These are phyloP conservation scores for Habroteleia sp. DNA, from an alignment of 2,888 invertebrate genomes.

Conservation along the genomic window DNA sequence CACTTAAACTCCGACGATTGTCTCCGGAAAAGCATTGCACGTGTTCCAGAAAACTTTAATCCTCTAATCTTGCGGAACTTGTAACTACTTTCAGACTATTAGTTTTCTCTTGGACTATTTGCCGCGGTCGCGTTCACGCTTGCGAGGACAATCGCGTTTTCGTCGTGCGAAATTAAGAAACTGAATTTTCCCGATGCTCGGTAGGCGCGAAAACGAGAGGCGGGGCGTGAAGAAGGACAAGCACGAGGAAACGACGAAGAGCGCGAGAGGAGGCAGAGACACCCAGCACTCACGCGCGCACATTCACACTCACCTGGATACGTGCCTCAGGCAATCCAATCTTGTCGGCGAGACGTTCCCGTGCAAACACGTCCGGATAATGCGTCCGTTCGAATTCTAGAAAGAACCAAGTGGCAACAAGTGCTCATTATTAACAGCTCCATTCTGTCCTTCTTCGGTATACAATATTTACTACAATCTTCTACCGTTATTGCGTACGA, in stretches of 20 bases:
- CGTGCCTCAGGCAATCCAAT: conserved; percentile 99
- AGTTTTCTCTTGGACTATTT: conserved; percentile 43
- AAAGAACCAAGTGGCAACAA: conserved; percentile 79
- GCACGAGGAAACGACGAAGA: conserved; percentile 66
- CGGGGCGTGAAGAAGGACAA: conserved; percentile 54
- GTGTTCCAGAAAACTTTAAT: conserved; percentile 50
- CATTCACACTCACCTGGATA: conserved; percentile 95
- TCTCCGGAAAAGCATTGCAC: conserved; percentile 19
- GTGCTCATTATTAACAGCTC: conserved; percentile 70
- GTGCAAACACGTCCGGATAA: conserved; percentile 98
- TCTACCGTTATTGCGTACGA: neutral
- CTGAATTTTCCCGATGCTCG: conserved; percentile 5
- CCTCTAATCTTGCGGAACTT: conserved; percentile 56
- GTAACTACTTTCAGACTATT: conserved; percentile 55
- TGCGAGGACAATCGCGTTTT: neutral
- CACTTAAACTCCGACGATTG: conserved; percentile 41
- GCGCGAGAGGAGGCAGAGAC: conserved; percentile 65
- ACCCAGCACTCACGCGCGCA: conserved; percentile 75
- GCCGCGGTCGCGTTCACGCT: conserved; percentile 33
- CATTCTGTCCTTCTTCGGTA: neutral
- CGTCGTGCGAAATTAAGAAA: conserved; percentile 39
- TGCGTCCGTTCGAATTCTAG: conserved; percentile 98
- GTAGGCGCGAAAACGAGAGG: conserved; percentile 65
- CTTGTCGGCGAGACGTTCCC: conserved; percentile 97
- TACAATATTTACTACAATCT: no score